Base-by-base conservation (phyloP, 2,113 vertebrate species). In the Amblyornis subalaris region DNA sequence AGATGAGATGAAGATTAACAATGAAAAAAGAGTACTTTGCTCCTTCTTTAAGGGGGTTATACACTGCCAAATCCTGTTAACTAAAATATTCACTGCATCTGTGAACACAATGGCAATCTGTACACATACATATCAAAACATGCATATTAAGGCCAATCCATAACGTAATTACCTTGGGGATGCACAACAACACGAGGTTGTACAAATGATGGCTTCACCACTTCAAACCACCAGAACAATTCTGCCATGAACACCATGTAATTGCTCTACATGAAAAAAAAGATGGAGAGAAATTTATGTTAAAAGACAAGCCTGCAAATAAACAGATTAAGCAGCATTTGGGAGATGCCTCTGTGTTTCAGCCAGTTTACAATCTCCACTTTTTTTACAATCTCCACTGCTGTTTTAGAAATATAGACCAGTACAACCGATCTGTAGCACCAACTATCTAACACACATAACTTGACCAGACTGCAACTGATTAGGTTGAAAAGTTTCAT, bases 231-330 rank as follows among this genome's bases (percentile, higher is more conserved):
- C 98, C 98, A 98, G 96, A 99, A 99, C 81, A 99, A 98, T 93
- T 99, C 99, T 73, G 99, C 99, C 98, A 99, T 98, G 96, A 99
- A 99, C 90, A 99, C 99, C 97, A 99, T 97, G 96, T 99, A 99
- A 97, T 99, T 99, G 91, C 98, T 99, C 99, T 99, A 97, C 9
- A 94, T n/a, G 95, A 66, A 58, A 86, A 66, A 17, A n/a, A 80
- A 79, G 85, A 94, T 72, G 74, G 17, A 54, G 11, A 75, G 2
- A 82, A 44, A 79, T 33, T 13, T 13, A 40, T 71, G 44, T 88
- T 87, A 71, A 58, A 91, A 61, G 25, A 72, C 14, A 88, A 66
- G 19, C 38, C 50, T 69, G 60, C 45, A 61, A 61, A 85, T 38
- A 74, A 75, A 89, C 1, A 38, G 50, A 45, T 55, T 45, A 80